Conservation (phyloP, 2,113 vertebrate genomes). For the Podocnemis expansa region DNA sequence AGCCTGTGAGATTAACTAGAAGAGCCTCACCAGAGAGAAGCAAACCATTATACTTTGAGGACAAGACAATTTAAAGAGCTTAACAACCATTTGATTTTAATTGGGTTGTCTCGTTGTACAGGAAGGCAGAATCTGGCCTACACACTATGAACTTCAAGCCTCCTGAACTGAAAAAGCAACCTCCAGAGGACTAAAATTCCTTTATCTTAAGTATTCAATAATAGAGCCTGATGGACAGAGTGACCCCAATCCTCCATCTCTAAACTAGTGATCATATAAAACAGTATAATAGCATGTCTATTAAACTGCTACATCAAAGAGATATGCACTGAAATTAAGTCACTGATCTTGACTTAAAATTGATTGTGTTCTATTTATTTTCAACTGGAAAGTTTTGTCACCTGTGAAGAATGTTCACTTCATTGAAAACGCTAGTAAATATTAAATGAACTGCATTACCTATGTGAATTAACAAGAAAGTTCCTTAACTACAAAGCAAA, state of each 20-base stretch:
- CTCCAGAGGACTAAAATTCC: neutral
- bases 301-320: neutral
- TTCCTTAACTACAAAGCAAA: neutral
- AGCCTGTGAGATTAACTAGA: neutral
- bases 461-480: fast-evolving
- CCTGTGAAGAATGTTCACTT: neutral
- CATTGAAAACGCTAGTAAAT: neutral
- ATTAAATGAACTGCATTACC: neutral
- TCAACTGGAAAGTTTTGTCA: neutral
- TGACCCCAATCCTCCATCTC: neutral
- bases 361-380: neutral
- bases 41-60: neutral
- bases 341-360: neutral
- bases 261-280: neutral
- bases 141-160: neutral
- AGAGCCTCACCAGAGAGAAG: neutral
- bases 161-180: neutral
- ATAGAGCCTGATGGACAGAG: neutral
- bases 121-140: neutral
- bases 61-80: neutral
- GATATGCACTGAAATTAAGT: neutral
- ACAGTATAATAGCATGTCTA: neutral
- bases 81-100: neutral
- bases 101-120: neutral
- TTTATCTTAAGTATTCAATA: neutral